Percentiles rank a stretch among this genome's conserved stretches.
Conservation (phyloP, 1,140 invertebrate genomes). For the Ooceraea biroi region DNA sequence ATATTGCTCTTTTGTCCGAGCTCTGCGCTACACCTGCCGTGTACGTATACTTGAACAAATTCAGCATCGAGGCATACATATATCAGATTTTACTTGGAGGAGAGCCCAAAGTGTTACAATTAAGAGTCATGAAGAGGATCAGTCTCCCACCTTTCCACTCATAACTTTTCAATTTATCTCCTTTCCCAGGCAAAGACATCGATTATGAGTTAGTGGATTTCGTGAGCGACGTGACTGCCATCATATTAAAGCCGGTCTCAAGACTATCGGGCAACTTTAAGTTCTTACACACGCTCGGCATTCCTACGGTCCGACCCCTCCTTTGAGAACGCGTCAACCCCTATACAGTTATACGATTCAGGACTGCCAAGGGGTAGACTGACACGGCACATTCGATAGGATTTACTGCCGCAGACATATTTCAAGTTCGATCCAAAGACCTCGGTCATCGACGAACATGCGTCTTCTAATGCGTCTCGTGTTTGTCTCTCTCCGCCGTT, state of each 20-base stretch:
- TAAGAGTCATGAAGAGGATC: neutral
- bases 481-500: conserved; percentile 43
- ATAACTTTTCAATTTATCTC: conserved; percentile 17
- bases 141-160: neutral
- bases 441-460: conserved; percentile 46
- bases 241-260: conserved; percentile 74
- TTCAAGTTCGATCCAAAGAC: conserved; percentile 70
- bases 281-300: conserved; percentile 42
- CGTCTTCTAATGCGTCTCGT: conserved; percentile 51
- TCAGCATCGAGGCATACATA: conserved; percentile 40
- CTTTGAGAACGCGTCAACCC: conserved; percentile 63
- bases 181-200: neutral
- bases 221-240: conserved; percentile 57
- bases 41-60: conserved; percentile 76
- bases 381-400: conserved; percentile 67
- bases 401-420: conserved; percentile 76
- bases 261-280: conserved; percentile 70
- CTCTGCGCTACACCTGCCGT: conserved; percentile 66
- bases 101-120: neutral
- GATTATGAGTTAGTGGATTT: conserved; percentile 72
- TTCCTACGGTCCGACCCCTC: conserved; percentile 29
- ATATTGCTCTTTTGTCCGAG: conserved; percentile 84
- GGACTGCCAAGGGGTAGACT: conserved; percentile 50
- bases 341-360: conserved; percentile 72
- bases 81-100: neutral